Evolutionary conservation across 2,888 invertebrate species (phyloP).

Genomic region (Apoderus coryli): DNA sequence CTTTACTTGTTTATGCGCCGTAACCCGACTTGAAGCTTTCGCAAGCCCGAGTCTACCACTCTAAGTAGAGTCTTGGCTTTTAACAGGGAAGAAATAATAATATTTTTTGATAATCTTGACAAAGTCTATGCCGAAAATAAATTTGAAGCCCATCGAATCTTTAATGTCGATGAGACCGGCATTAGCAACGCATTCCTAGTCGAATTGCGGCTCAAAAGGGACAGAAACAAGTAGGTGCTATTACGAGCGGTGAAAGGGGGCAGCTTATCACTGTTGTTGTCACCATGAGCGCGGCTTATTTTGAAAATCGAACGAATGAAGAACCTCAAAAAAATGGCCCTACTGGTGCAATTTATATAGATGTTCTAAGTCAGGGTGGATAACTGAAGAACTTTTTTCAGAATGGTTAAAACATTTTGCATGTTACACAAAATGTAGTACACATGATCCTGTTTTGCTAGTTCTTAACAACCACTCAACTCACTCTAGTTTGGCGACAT

Average conservation of each 20-base stretch:
- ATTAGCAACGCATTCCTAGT: conserved; percentile 9
- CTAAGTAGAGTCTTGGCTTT: conserved; percentile 11
- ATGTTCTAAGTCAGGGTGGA: conserved; percentile 16
- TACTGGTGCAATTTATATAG: conserved; percentile 11
- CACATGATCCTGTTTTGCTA: conserved; percentile 8
- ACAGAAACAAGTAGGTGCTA: conserved; percentile 13
- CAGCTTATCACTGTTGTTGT: conserved; percentile 11
- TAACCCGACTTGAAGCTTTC: conserved; percentile 6
- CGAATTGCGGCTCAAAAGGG: conserved; percentile 11
- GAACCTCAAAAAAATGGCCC: conserved; percentile 13
- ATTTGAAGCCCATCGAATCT: conserved; percentile 11
- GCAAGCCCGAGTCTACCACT: conserved; percentile 12
- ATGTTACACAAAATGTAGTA: background rate
- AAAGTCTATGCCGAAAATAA: conserved; percentile 9
- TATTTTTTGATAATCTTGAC: conserved; percentile 12
- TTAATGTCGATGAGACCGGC: conserved; percentile 8
- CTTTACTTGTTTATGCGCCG: conserved; percentile 9
- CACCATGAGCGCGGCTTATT: conserved; percentile 12
- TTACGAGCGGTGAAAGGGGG: conserved; percentile 14
- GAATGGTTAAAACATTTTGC: conserved; percentile 16
- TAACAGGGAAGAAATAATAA: conserved; percentile 9
- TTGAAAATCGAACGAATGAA: conserved; percentile 10
- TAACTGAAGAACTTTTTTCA: conserved; percentile 15
- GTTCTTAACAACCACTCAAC: conserved; percentile 12
- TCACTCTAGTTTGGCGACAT: conserved; percentile 11